Base-by-base conservation (phyloP, 2,888 invertebrate genomes). In the Eulithis testata region DNA sequence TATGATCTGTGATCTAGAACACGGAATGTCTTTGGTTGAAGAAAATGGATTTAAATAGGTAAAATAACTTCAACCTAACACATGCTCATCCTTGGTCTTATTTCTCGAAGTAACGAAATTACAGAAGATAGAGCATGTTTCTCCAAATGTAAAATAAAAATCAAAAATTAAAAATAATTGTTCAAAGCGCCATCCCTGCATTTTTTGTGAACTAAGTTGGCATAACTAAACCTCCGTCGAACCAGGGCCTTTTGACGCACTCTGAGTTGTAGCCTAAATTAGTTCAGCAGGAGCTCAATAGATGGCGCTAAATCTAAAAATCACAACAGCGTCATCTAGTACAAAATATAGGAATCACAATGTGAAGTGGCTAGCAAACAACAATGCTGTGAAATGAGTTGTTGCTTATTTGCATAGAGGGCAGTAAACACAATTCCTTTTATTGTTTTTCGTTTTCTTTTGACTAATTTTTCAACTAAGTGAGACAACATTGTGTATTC, bases 291-390 rank as follows among this genome's bases (percentile, higher is more conserved):
- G 5, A 4, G 2, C 6, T 11, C 11, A n/a, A 65, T n/a, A 62
- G 58, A 12, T 69, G 69, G 66, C 63, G 65, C 11, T 31, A 45
- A 27, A 62, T 8, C 4, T 40, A 49, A 14, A 49, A 7, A 43
- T 45, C 1, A n/a, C 14, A n/a, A 36, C 43, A 50, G 58, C 9
- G 63, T 4, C 63, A 69, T 59, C 69, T 69, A 43, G 5, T 4
- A 44, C 4, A 49, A 37, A 27, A 14, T 12, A 0, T 0, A 7
- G 11, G 40, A 59, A 51, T 47, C 14, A 6, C 11, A 8, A 4
- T 40, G 12, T 43, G 3, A 14, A 9, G 4, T 49, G 21, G 8
- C 14, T 14, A 8, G 14, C 45, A 36, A 3, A 31, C 21, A 21
- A 14, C 3, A 8, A 47, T 8, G 8, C 14, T 3, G 9, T 11